Conservation (phyloP, 2,888 invertebrate species). For the Mythimna pallens region DNA sequence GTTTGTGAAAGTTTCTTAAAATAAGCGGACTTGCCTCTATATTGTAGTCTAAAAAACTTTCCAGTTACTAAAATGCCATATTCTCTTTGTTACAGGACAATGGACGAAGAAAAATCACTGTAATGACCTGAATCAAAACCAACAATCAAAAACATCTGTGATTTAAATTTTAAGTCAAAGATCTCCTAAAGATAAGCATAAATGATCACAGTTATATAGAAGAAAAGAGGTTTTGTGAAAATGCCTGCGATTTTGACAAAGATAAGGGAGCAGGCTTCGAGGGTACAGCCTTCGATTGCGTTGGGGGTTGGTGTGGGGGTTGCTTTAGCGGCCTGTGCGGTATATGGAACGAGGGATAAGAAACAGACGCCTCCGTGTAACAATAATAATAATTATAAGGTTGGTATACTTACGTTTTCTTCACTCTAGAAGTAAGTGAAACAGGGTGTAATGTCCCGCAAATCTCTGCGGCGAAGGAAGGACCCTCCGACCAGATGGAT, state of each 20-base stretch:
- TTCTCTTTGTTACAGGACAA: conserved; percentile 79
- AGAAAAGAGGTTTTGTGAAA: conserved; percentile 57
- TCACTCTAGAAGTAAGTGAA: no score
- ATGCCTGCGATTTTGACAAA: conserved; percentile 89
- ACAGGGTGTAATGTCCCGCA: no score
- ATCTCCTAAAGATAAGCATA: conserved; percentile 69
- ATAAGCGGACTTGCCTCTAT: no score
- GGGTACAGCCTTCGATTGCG: conserved; percentile 85
- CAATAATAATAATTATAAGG: conserved; percentile 89
- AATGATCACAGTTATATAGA: conserved; percentile 50
- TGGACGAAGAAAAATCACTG: conserved; percentile 74
- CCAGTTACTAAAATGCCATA: conserved; percentile 19
- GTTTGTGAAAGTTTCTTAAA: no score
- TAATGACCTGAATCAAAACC: conserved; percentile 44
- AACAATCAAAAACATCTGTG: conserved; percentile 41
- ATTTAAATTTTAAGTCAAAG: conserved; percentile 62
- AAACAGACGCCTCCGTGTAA: conserved; percentile 81
- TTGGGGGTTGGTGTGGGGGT: conserved; percentile 86
- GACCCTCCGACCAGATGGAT: no score
- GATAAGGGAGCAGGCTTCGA: conserved; percentile 85
- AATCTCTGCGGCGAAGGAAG: no score
- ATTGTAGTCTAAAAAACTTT: not conserved
- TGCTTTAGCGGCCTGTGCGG: conserved; percentile 85
- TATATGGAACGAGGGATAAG: conserved; percentile 84
- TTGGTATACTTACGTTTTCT: conserved; percentile 55